A percentile compares a stretch with the other conserved stretches of the same genome.
These are phyloP conservation scores for Ichneumoninae sp. DNA, from an alignment of 2,888 invertebrate species.

Conservation along the genomic window DNA sequence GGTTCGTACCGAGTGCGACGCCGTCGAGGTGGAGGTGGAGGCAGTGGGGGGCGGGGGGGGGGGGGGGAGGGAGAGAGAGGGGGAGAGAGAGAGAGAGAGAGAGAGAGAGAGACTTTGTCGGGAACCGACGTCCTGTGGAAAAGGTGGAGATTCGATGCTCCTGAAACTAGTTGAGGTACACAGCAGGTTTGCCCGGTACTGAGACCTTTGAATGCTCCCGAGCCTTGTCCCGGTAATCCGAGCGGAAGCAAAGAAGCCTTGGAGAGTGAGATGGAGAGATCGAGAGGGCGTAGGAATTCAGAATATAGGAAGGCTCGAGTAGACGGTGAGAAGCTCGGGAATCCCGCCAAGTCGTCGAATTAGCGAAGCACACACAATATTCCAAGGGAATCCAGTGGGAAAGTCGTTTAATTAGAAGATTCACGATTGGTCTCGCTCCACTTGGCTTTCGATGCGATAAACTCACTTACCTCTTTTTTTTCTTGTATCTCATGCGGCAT, in stretches of 20 bases:
- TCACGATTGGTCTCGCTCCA: neutral
- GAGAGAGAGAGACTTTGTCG: constrained; percentile 73
- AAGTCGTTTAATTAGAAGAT: constrained; percentile 1
- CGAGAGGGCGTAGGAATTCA: constrained; percentile 14
- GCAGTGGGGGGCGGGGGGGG: neutral
- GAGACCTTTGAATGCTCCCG: constrained; percentile 46
- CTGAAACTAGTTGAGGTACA: constrained; percentile 30
- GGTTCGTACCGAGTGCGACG: neutral
- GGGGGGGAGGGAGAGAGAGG: neutral
- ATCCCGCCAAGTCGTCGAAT: constrained; percentile 17
- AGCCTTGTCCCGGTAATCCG: constrained; percentile 57
- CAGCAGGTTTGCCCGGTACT: constrained; percentile 34
- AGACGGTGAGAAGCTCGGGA: neutral
- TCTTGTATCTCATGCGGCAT: neutral
- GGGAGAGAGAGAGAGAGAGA: too few species aligned
- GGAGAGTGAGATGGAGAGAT: neutral
- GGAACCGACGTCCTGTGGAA: constrained; percentile 60
- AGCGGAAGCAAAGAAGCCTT: constrained; percentile 53
- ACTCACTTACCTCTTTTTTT: neutral
- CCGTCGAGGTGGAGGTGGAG: neutral
- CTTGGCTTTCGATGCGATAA: neutral
- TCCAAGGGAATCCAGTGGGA: neutral
- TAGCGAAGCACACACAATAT: neutral
- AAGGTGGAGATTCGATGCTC: constrained; percentile 56
- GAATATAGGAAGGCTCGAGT: neutral